phyloP scores from a whole-genome alignment of 2,888 invertebrate genomes.

The Caenorhabditis sinica region DNA sequence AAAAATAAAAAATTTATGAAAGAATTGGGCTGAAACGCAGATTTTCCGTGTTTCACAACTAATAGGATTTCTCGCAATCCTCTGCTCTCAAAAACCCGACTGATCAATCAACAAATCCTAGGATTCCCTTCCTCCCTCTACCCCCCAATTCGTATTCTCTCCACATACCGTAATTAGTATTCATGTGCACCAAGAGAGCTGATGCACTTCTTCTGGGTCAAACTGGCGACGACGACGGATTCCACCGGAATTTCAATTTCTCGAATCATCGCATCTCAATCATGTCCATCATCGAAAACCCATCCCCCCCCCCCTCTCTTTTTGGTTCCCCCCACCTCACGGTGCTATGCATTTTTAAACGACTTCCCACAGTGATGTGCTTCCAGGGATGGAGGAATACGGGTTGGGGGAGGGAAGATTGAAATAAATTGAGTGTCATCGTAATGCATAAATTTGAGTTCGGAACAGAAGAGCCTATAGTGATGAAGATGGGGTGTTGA shows the following conservation, averaged over 20 bases:
- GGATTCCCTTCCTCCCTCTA: background rate
- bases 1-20: too few species aligned
- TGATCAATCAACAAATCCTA: background rate
- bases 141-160: constrained; percentile 50
- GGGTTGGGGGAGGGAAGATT: constrained; percentile 39
- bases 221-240: background rate
- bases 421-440: constrained; percentile 68
- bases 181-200: constrained; percentile 53
- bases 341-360: constrained; percentile 66
- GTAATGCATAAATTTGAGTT: constrained; percentile 64
- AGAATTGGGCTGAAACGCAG: too few species aligned
- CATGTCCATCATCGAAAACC: constrained; percentile 4
- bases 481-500: constrained; percentile 26
- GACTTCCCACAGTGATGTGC: constrained; percentile 63
- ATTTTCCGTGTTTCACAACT: background rate
- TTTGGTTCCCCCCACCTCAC: constrained; percentile 27
- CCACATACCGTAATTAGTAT: constrained; percentile 56
- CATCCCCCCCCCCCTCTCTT: background rate
- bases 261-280: constrained; percentile 34
- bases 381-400: constrained; percentile 46
- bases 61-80: too few species aligned
- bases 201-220: constrained; percentile 28
- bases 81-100: too few species aligned
- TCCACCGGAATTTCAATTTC: constrained; percentile 41
- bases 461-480: background rate